Evolutionary conservation across 2,888 invertebrate genomes (phyloP), one percentile per base, ranked within the genome.

Genomic region (Chouioia cunea): DNA sequence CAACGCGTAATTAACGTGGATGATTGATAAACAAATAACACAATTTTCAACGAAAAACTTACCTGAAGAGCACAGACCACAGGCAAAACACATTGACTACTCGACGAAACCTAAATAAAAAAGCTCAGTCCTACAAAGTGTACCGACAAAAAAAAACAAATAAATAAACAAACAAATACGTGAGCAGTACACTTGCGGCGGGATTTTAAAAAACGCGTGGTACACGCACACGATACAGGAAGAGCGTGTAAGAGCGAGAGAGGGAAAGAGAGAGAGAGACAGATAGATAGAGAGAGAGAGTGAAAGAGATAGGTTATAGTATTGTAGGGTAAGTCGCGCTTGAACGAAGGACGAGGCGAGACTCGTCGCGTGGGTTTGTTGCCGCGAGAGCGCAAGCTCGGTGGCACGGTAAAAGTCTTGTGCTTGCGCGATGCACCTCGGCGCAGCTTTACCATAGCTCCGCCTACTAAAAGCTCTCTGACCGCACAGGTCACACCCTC

Each of bases 361-460:
- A 36, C 36, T 36, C 36, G 59, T 6, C 56, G 60, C 15, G 56
- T 16, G 47, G 54, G 53, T 20, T 48, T 27, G 47, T 47, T 56
- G 23, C 48, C 64, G 59, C 47, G 58, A 23, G 23, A 50, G 65
- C 63, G 70, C 50, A 36, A 46, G 47, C 54, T 52, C 63, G 53
- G 48, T 15, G 16, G 23, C 6, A 50, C 22, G 36, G 4, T n/a
- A 14, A 27, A 23, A 16, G 46, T 23, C 18, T 56, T 20, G 23
- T 27, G 63, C 70, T 68, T 23, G 36, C 36, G 74, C 74, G 70
- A 65, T 52, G 73, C 73, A 69, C 71, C 70, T 77, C 75, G 77
- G 77, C 80, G 79, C 79, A 79, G 80, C 80, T 78, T 78, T 77
- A 78, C 79, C 76, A 82, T 82, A 80, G 83, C 85, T 81, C 85